A percentile compares a stretch with the other conserved stretches of the same genome.
Evolutionary conservation across 2,888 invertebrate species (phyloP).

Genomic region (Gibbula magus): DNA sequence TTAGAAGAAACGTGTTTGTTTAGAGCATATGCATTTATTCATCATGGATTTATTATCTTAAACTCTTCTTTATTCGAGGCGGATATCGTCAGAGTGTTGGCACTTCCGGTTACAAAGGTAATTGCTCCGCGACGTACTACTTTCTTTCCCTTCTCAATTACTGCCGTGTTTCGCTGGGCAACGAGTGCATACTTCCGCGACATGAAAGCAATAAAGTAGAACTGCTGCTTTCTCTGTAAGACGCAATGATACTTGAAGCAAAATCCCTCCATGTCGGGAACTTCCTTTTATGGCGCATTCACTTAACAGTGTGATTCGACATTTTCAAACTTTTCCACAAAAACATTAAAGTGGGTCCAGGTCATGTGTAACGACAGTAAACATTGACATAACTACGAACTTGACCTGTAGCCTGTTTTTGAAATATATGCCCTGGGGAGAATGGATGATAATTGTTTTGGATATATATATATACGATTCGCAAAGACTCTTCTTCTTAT

Average conservation of each 20-base stretch:
- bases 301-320: neutral
- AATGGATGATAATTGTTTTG: too few species aligned
- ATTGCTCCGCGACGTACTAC: slow-evolving; percentile 3
- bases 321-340: neutral
- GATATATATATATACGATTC: too few species aligned
- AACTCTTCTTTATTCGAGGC: slow-evolving; percentile 6
- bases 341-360: too few species aligned
- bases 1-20: slow-evolving; percentile 15
- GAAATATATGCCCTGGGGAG: too few species aligned
- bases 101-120: slow-evolving; percentile 22
- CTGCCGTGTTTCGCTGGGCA: neutral
- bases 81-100: slow-evolving; percentile 19
- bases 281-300: neutral
- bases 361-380: too few species aligned
- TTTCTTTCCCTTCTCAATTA: slow-evolving; percentile 14
- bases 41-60: slow-evolving; percentile 19
- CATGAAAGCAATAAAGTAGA: slow-evolving; percentile 18
- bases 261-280: neutral
- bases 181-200: slow-evolving; percentile 9
- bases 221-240: neutral
- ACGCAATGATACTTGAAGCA: neutral
- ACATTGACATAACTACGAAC: too few species aligned
- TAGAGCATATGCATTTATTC: slow-evolving; percentile 17
- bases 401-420: too few species aligned
- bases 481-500: too few species aligned